Evolutionary conservation across 1,140 invertebrate genomes (phyloP), one percentile per base, ranked within the genome.

Genomic region (Thaumatotibia leucotreta): DNA sequence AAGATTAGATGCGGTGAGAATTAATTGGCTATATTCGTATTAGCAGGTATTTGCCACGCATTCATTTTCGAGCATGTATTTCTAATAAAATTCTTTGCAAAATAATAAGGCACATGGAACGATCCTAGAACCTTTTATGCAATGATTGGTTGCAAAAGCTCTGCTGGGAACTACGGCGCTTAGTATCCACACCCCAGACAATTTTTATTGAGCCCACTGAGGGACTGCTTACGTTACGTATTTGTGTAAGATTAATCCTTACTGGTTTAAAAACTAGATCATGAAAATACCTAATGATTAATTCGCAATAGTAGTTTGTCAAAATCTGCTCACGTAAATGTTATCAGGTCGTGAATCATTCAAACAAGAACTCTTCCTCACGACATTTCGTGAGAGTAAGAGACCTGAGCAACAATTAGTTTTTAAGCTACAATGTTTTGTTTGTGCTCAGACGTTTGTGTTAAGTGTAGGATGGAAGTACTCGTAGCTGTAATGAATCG

Each of bases 291-390:
- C n/a, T 24, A 14, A 61, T 29, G 6, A 61, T 29, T n/a, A 61
- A 27, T 61, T 17, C 27, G 58, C 4, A 4, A 20, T 2, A 22
- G 10, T 31, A 27, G 8, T 32, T 54, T 24, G 52, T 49, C 54
- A 52, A 54, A 4, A 63, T 75, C 68, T 20, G 50, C 67, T 69
- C 72, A 76, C 69, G 72, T 71, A 69, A 68, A 72, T 76, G 70
- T 76, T 87, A 89, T 89, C 86, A 64, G 64, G 72, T 83, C 86
- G 84, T 89, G 86, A 75, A 89, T 89, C 86, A 77, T 22, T 54
- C 11, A 58, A 58, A 58, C 76, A 64, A 67, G 67, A 58, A 67
- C 23, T 74, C 69, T 68, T 72, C 75, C 75, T 81, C 75, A 82
- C 77, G 80, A 84, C 79, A 82, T 79, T 45, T 86, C 83, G 84